phyloP scores from a whole-genome alignment of 2,888 invertebrate genomes.

The Cosmia pyralina region DNA sequence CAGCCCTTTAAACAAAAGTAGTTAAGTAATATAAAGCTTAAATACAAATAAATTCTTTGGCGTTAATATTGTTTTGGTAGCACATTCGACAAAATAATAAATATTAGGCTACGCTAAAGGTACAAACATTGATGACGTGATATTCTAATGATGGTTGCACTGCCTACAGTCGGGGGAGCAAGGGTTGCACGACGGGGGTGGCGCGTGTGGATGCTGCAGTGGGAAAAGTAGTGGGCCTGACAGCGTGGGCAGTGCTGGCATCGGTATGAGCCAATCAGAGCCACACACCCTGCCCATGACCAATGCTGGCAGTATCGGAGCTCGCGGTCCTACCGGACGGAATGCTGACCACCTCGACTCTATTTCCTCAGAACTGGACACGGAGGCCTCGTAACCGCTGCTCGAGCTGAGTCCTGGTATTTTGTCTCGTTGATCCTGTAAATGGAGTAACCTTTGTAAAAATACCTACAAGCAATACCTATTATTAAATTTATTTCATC shows the following conservation, averaged over 20 bases:
- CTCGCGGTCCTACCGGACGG: slow-evolving; percentile 86
- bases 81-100: slow-evolving; percentile 44
- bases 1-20: slow-evolving; percentile 55
- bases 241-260: slow-evolving; percentile 83
- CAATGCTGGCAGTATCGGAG: slow-evolving; percentile 85
- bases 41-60: slow-evolving; percentile 63
- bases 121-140: slow-evolving; percentile 8
- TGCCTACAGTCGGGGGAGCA: slow-evolving; percentile 87
- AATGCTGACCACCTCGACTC: slow-evolving; percentile 87
- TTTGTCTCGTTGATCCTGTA: slow-evolving; percentile 82
- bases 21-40: slow-evolving; percentile 56
- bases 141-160: slow-evolving; percentile 81
- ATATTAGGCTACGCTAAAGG: slow-evolving; percentile 22
- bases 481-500: background rate
- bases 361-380: slow-evolving; percentile 82
- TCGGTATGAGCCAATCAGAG: slow-evolving; percentile 87
- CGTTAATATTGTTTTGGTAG: slow-evolving; percentile 55
- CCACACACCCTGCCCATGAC: slow-evolving; percentile 89
- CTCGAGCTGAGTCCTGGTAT: slow-evolving; percentile 69
- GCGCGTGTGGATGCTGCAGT: slow-evolving; percentile 81
- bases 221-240: slow-evolving; percentile 84
- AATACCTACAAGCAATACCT: background rate
- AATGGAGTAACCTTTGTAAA: slow-evolving; percentile 15
- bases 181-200: slow-evolving; percentile 79
- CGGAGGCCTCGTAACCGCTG: slow-evolving; percentile 78